Base-by-base conservation (phyloP, 1,140 invertebrate species). In the Aplysia californica region DNA sequence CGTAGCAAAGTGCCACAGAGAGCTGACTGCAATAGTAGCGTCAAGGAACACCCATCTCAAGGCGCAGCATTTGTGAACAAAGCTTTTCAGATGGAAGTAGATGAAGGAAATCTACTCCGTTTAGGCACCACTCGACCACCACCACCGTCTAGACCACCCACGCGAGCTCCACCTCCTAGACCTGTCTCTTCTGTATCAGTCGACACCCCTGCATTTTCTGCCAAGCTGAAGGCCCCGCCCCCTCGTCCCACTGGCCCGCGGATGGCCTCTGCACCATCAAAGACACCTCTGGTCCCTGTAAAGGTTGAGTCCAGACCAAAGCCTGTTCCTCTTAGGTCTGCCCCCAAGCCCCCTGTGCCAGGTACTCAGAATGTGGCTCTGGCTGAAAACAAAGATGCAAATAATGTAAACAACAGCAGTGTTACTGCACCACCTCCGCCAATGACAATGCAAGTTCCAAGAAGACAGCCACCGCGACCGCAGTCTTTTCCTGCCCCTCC, bases 211-310 rank as follows among this genome's bases (percentile, higher is more conserved):
- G 23, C 39, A 23, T n/a, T 38, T 29, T 29, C 35, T 4, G 39
- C 18, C 18, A 76, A 65, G 59, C 4, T 73, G 36, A 86, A 84
- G 56, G 59, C 75, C 0, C 84, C 83, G 56, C 84, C 86, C 5
- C 83, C 83, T 20, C 69, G 86, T 26, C 85, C 85, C 15, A 77
- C 78, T 0, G 83, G 81, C 18, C 84, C 86, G 1, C 67, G 82
- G 72, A 36, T 79, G 15, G 78, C 79, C 21, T 39, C 82, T 38
- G 73, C 78, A 44, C 79, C 76, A n/a, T 72, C 68, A 20, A 80
- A 68, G 61, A 78, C 55, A 4, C 68, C 64, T 1, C 39, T 78
- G 5, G 39, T 77, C 20, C 76, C 76, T 2, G 33, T 71, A 4
- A 68, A 33, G 29, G 66, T 59, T 26, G 66, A 59, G 15, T 21